These are phyloP conservation scores for Arvicanthis niloticus DNA, from an alignment of 2,113 vertebrate species.

Conservation along the genomic window DNA sequence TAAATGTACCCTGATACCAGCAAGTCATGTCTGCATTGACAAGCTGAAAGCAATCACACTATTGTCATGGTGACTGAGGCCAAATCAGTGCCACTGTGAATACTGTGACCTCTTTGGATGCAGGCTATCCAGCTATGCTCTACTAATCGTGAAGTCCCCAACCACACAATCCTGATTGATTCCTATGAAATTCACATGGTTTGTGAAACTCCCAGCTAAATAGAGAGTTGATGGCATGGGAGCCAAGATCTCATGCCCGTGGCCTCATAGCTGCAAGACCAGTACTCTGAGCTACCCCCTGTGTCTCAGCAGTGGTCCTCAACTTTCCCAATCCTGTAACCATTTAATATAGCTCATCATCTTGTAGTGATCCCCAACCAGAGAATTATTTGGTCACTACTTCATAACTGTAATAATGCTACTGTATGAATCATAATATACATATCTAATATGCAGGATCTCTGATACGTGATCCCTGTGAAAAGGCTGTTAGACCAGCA, in stretches of 20 bases:
- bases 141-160: neutral
- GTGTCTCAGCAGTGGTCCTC: neutral
- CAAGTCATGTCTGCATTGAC: neutral
- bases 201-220: neutral
- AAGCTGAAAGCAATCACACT: neutral
- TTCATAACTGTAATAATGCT: neutral
- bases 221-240: neutral
- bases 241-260: neutral
- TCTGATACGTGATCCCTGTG: neutral
- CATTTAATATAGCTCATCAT: neutral
- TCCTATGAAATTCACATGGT: neutral
- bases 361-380: neutral
- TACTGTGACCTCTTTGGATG: fast-evolving
- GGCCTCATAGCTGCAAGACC: neutral
- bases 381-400: neutral
- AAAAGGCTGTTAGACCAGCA: neutral
- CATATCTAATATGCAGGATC: neutral
- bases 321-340: neutral
- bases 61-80: fast-evolving
- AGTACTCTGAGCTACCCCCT: too few species aligned
- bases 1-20: too few species aligned
- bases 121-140: neutral
- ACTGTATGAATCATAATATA: neutral
- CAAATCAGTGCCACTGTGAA: neutral
- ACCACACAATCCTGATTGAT: neutral